These are phyloP conservation scores for Molossus molossus DNA, from an alignment of 2,797 vertebrate species.

Conservation along the genomic window DNA sequence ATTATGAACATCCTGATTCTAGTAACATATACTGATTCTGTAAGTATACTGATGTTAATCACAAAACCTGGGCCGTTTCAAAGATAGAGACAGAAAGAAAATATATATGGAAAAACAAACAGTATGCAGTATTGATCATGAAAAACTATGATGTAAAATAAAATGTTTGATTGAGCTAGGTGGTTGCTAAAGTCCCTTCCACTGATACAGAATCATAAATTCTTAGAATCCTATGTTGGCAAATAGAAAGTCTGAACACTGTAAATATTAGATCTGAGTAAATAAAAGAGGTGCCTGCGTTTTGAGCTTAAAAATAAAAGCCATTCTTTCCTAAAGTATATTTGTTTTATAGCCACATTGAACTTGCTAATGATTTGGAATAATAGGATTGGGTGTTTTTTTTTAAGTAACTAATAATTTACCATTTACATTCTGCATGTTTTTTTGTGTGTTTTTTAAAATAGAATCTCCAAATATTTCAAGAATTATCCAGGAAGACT, in stretches of 20 bases:
- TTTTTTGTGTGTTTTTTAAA: conserved; percentile 12
- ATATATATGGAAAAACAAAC: conserved; percentile 45
- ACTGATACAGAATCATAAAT: conserved; percentile 60
- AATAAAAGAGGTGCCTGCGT: conserved; percentile 48
- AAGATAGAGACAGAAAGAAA: conserved; percentile 64
- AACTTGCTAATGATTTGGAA: conserved; percentile 44
- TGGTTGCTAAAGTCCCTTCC: conserved; percentile 34
- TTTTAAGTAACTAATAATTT: conserved; percentile 52
- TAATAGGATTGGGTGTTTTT: not conserved
- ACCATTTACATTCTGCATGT: conserved; percentile 44
- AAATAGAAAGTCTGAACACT: conserved; percentile 27
- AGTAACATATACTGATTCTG: conserved; percentile 61
- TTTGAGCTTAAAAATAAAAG: conserved; percentile 32
- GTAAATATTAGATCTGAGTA: conserved; percentile 58
- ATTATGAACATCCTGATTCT: conserved; percentile 82
- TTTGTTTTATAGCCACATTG: not conserved
- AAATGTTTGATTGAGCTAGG: conserved; percentile 38
- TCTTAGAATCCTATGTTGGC: conserved; percentile 31
- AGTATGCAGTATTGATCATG: conserved; percentile 46
- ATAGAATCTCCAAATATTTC: not conserved
- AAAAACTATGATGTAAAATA: conserved; percentile 65
- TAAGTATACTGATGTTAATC: conserved; percentile 58
- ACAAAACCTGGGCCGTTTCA: conserved; percentile 61
- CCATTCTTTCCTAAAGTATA: conserved; percentile 32
- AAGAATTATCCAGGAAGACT: conserved; percentile 42